These are phyloP conservation scores for Sturmia bella DNA, from an alignment of 2,888 invertebrate species.

Conservation along the genomic window DNA sequence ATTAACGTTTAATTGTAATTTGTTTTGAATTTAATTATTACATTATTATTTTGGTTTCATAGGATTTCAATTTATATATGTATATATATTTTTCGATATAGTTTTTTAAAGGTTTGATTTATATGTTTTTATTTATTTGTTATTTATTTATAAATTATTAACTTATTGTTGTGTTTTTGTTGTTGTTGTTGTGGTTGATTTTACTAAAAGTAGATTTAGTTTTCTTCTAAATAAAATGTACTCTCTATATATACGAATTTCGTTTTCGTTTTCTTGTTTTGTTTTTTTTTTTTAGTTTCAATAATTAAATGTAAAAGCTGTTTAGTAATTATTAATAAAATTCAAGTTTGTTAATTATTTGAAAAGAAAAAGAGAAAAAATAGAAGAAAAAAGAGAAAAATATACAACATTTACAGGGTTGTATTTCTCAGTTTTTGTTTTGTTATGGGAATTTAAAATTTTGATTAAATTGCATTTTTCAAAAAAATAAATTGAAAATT, in stretches of 20 bases:
- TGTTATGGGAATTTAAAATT: conserved; percentile 34
- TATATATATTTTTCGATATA: conserved; percentile 66
- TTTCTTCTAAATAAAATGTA: conserved; percentile 63
- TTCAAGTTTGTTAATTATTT: conserved; percentile 54
- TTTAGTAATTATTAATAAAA: conserved; percentile 62
- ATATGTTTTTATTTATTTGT: conserved; percentile 22
- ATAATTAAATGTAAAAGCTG: conserved; percentile 80
- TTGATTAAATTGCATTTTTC: conserved; percentile 45
- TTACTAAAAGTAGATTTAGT: conserved; percentile 55
- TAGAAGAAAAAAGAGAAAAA: conserved; percentile 72
- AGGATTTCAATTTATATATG: conserved; percentile 64
- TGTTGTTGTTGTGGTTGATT: conserved; percentile 49
- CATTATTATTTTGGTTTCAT: conserved; percentile 52
- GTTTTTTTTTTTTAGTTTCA: conserved; percentile 71
- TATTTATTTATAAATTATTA: conserved; percentile 46
- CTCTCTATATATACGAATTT: conserved; percentile 62
- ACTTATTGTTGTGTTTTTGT: conserved; percentile 49
- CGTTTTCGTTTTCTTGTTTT: too few species aligned
- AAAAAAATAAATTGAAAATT: conserved; percentile 51
- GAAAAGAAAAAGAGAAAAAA: conserved; percentile 70
- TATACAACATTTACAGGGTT: conserved; percentile 72
- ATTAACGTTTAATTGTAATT: conserved; percentile 25
- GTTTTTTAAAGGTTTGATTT: conserved; percentile 24
- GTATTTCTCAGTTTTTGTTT: conserved; percentile 63
- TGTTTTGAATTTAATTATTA: conserved; percentile 34